These are phyloP conservation scores for Lycocorax pyrrhopterus DNA, from an alignment of 2,113 vertebrate genomes.

Conservation along the genomic window DNA sequence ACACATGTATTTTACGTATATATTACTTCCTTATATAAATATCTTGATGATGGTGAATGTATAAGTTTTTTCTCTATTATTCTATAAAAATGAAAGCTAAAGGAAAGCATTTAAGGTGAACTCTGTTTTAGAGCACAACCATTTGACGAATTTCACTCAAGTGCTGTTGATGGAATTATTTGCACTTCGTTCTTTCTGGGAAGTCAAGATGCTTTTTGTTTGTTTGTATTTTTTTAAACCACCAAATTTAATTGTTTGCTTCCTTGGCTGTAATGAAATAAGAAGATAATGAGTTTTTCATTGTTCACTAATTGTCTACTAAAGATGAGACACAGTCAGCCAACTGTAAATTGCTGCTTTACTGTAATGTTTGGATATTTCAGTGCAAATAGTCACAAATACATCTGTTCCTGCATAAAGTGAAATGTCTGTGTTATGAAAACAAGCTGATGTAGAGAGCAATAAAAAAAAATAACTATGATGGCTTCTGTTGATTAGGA, in stretches of 20 bases:
- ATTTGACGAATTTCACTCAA: background rate
- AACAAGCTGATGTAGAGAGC: conserved; percentile 65
- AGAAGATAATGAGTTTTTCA: conserved; percentile 70
- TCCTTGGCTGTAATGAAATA: conserved; percentile 66
- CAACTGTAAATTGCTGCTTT: conserved; percentile 72
- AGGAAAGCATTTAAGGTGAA: background rate
- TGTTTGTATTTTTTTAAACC: conserved; percentile 22
- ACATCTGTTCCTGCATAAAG: conserved; percentile 73
- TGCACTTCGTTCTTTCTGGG: conserved; percentile 13
- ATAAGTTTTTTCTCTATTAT: background rate
- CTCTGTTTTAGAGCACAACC: background rate
- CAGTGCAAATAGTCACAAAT: conserved; percentile 72
- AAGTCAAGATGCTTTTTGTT: conserved; percentile 37
- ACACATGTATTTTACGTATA: background rate
- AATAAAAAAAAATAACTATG: conserved; percentile 60
- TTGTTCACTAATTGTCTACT: conserved; percentile 75
- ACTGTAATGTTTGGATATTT: conserved; percentile 67
- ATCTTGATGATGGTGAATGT: background rate
- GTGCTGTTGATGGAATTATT: background rate
- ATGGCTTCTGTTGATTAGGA: conserved; percentile 56
- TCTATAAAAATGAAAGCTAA: background rate
- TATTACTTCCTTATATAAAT: background rate
- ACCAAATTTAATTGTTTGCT: conserved; percentile 67
- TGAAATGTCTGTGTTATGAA: conserved; percentile 68
- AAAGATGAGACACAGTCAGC: conserved; percentile 64